These are phyloP conservation scores for Lithophane ornitopus DNA, from an alignment of 2,888 invertebrate species.

Conservation along the genomic window DNA sequence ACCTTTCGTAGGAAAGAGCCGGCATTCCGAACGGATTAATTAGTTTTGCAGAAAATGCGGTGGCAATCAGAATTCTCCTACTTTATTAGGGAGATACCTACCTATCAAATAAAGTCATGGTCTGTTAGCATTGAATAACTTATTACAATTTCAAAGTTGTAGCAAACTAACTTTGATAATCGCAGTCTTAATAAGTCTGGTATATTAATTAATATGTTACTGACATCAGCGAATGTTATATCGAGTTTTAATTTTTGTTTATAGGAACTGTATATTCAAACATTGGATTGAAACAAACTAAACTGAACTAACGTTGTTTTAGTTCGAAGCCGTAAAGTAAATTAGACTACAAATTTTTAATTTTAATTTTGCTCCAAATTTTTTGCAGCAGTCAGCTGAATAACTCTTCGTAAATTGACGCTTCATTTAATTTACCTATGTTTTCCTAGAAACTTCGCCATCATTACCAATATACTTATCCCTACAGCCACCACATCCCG, in stretches of 20 bases:
- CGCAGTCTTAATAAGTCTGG: background rate
- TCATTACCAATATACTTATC: background rate
- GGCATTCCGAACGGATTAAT: constrained; percentile 48
- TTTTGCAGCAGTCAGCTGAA: background rate
- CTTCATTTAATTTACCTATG: background rate
- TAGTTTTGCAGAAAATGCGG: constrained; percentile 56
- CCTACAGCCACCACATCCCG: constrained; percentile 95
- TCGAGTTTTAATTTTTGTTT: background rate
- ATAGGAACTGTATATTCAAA: background rate
- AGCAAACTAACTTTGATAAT: constrained; percentile 6
- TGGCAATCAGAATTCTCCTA: constrained; percentile 36
- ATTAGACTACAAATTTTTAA: too few species aligned
- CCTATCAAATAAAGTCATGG: constrained; percentile 45
- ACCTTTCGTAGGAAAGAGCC: constrained; percentile 31
- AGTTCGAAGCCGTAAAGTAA: background rate
- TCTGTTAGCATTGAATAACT: constrained; percentile 42
- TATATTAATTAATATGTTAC: background rate
- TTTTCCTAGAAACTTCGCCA: background rate
- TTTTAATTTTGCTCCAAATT: background rate
- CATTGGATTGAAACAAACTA: background rate
- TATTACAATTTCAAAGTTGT: constrained; percentile 27
- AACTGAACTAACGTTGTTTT: background rate
- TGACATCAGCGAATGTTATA: background rate
- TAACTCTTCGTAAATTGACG: background rate
- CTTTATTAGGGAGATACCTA: constrained; percentile 39